Evolutionary conservation across 2,113 vertebrate species (phyloP).

Genomic region (Mola mola): DNA sequence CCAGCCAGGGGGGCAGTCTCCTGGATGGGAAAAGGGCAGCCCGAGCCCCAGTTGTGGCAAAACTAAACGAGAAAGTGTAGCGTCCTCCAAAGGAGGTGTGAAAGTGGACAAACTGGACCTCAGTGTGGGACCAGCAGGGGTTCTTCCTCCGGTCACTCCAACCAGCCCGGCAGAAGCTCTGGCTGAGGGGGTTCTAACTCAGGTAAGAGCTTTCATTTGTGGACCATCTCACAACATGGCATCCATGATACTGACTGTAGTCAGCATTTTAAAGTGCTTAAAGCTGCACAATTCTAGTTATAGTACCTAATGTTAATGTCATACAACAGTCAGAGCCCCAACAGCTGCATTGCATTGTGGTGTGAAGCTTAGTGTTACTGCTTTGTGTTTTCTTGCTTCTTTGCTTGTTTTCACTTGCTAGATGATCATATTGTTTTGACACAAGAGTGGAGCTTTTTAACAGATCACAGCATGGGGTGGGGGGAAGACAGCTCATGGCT

Average conservation of each 20-base stretch:
- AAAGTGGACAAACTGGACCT: constrained; percentile 87
- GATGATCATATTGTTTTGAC: constrained; percentile 33
- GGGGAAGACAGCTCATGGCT: constrained; percentile 43
- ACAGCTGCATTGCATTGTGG: constrained; percentile 58
- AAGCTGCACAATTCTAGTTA: constrained; percentile 63
- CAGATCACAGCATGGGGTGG: constrained; percentile 52
- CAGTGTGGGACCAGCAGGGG: constrained; percentile 80
- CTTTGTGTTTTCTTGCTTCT: constrained; percentile 59
- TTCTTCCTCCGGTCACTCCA: constrained; percentile 86
- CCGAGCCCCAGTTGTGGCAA: constrained; percentile 66
- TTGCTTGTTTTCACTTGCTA: constrained; percentile 42
- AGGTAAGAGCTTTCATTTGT: constrained; percentile 82
- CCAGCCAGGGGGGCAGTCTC: constrained; percentile 83
- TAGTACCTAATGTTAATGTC: constrained; percentile 55
- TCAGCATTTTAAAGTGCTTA: constrained; percentile 65
- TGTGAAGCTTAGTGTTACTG: constrained; percentile 52
- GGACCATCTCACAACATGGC: constrained; percentile 38
- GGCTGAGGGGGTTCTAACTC: constrained; percentile 92
- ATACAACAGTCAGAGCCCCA: constrained; percentile 54
- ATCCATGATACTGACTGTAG: constrained; percentile 57
- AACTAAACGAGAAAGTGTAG: constrained; percentile 49
- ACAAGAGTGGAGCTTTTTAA: constrained; percentile 42
- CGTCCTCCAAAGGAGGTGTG: constrained; percentile 72
- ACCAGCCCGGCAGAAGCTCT: constrained; percentile 93
- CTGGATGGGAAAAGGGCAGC: constrained; percentile 80